Evolutionary conservation across 37 sponge, comb jelly and placozoan species (phyloP), one percentile per base, ranked within the genome.

Genomic region (Haliclona indistincta): DNA sequence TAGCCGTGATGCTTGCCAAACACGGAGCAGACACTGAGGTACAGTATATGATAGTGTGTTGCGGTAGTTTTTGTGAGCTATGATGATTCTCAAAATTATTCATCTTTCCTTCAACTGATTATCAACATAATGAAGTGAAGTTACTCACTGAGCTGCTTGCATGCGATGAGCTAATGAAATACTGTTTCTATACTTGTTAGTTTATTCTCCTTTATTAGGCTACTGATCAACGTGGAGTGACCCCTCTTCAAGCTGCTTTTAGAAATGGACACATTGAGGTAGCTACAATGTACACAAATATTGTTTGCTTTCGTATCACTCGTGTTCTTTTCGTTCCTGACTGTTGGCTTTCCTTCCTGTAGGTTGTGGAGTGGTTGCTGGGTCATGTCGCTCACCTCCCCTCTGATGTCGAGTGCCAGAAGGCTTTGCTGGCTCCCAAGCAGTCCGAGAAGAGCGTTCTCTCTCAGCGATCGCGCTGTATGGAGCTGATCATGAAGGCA

Each of bases 351-450:
- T 79, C 70, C 54, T 70, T 69, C 67, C 33, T 84, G n/a, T 43
- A 88, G 66, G 77, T 98, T 52, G 99, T 98, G 41, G 96, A 98
- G 56, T 98, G 99, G 99, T 82, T 98, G 7, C 78, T 98, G 81
- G 84, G 77, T 6, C 81, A 84, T n/a, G 88, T 95, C 52, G 81
- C 77, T 32, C 93, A 95, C 67, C 79, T 92, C 8, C 99, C 99
- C 60, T 85, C 87, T 25, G 99, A 98, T 55, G 73, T 60, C 1
- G 99, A 98, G 63, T 98, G 99, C 75, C 92, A 95, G 75, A 97
- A 97, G 77, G 86, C 86, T 36, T 77, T 97, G 58, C 52, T 87
- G 69, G 88, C 91, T 4, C 95, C 99, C n/a, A 81, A 74, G 30
- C 83, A 81, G 4, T 38, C 74, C 29, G 81, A 88, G 43, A 84